phyloP scores from a whole-genome alignment of 2,113 vertebrate species.

The Quiscalus mexicanus region DNA sequence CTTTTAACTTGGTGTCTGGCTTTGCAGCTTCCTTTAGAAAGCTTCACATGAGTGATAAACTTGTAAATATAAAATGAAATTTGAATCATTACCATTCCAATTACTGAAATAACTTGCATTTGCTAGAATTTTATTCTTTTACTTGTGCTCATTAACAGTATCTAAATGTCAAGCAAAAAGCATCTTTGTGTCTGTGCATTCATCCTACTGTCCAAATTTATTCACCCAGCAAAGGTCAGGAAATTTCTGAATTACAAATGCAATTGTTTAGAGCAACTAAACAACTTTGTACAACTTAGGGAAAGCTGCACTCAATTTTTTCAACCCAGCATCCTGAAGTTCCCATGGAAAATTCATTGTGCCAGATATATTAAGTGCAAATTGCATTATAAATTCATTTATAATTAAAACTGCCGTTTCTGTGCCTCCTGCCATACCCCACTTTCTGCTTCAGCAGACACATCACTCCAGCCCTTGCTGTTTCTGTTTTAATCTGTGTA shows the following conservation, averaged over 20 bases:
- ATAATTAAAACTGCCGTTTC: slow-evolving; percentile 47
- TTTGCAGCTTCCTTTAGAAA: slow-evolving; percentile 1
- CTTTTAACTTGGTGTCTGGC: not conserved
- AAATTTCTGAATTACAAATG: slow-evolving; percentile 30
- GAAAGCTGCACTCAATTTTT: slow-evolving; percentile 27
- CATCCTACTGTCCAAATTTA: slow-evolving; percentile 20
- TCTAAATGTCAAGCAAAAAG: slow-evolving; percentile 47
- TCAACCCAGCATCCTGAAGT: not conserved
- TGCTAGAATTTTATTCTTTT: slow-evolving; percentile 2
- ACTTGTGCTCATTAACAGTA: not conserved
- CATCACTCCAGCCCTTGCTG: not conserved
- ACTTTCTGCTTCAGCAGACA: slow-evolving; percentile 15
- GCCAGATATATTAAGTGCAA: not conserved
- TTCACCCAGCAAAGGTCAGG: slow-evolving; percentile 29
- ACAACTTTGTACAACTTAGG: not conserved
- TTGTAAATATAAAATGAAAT: slow-evolving; percentile 4
- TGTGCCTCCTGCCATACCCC: slow-evolving; percentile 18
- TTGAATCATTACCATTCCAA: not conserved
- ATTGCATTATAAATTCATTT: slow-evolving; percentile 44
- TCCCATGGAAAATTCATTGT: not conserved
- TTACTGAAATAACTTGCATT: not conserved
- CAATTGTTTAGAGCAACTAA: not conserved
- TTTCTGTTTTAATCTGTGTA: not conserved
- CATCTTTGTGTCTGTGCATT: not conserved
- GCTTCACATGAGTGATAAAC: not conserved